Conservation (phyloP, 2,113 vertebrate genomes). For the Camelus dromedarius region DNA sequence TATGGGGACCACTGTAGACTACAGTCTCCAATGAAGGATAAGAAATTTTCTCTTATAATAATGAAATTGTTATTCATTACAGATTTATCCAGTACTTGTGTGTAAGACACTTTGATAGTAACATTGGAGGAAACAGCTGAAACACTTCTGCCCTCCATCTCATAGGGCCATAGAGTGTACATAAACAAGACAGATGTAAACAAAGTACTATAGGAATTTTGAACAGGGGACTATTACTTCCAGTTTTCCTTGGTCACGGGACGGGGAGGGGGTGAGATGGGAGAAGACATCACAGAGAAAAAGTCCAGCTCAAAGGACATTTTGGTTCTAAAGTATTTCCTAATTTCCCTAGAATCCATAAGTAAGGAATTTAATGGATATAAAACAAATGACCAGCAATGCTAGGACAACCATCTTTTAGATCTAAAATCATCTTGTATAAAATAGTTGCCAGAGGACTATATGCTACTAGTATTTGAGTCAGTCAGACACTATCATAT, state of each 20-base stretch:
- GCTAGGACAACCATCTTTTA: background rate
- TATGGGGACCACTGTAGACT: background rate
- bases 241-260: background rate
- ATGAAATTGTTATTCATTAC: background rate
- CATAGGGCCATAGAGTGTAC: background rate
- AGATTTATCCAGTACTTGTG: background rate
- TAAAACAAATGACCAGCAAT: background rate
- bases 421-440: background rate
- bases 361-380: background rate
- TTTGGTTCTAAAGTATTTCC: background rate
- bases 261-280: background rate
- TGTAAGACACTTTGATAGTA: background rate
- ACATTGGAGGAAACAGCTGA: background rate
- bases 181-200: constrained; percentile 38
- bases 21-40: background rate
- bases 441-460: background rate
- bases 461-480: background rate
- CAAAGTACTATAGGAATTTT: background rate
- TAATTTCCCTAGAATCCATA: background rate
- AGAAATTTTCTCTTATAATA: constrained; percentile 2
- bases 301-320: background rate
- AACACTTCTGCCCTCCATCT: constrained; percentile 47
- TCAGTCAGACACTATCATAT: background rate
- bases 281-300: background rate
- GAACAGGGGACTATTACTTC: background rate